These are phyloP conservation scores for Aythya baeri DNA, from an alignment of 2,113 vertebrate species.

Conservation along the genomic window DNA sequence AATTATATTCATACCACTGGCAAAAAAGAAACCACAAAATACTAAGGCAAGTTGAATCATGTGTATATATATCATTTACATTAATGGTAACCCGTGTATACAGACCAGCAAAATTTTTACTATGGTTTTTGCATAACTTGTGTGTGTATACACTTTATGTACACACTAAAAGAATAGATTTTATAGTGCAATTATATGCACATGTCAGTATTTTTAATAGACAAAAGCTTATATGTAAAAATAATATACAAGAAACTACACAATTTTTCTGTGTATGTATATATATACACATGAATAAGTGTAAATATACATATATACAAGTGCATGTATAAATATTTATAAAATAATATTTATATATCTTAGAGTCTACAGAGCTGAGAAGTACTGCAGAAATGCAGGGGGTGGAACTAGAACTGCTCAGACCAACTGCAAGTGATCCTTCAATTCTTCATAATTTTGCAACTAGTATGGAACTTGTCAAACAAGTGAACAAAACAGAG, in stretches of 20 bases:
- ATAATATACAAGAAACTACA: neutral
- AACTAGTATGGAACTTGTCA: neutral
- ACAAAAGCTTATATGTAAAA: neutral
- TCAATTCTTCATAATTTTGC: neutral
- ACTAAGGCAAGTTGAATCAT: neutral
- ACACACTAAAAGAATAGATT: neutral
- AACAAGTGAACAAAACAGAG: neutral
- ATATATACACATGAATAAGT: too few relatives aligned
- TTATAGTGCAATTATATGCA: neutral
- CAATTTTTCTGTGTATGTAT: neutral
- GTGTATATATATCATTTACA: neutral
- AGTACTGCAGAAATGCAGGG: constrained; percentile 35
- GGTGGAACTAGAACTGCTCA: neutral
- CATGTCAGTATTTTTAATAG: neutral
- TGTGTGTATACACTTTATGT: too few relatives aligned
- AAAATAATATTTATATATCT: neutral
- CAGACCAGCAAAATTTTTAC: neutral
- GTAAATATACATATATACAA: too few relatives aligned
- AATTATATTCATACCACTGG: neutral
- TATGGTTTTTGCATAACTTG: neutral
- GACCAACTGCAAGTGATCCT: neutral
- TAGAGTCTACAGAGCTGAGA: constrained; percentile 5
- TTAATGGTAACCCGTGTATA: neutral
- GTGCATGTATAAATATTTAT: too few relatives aligned
- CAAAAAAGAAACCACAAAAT: neutral